These are phyloP conservation scores for Formica aserva DNA, from an alignment of 2,888 invertebrate species.

Conservation along the genomic window DNA sequence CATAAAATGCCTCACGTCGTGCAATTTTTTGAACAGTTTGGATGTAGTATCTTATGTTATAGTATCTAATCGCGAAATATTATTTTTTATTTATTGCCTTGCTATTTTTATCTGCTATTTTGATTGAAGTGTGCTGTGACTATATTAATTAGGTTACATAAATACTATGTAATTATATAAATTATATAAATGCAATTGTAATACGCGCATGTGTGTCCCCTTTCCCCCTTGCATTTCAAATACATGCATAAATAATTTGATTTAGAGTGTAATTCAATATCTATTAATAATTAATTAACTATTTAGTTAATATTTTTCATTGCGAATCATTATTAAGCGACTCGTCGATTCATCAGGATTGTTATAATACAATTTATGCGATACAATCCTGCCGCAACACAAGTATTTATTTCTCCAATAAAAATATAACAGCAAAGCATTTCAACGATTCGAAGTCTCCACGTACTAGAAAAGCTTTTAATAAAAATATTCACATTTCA, in stretches of 20 bases:
- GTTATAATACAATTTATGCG: constrained; percentile 2
- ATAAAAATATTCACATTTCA: constrained; percentile 8
- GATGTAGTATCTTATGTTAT: neutral
- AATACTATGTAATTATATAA: neutral
- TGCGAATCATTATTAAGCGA: neutral
- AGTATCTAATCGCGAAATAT: neutral
- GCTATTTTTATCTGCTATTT: neutral
- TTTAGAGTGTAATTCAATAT: constrained; percentile 12
- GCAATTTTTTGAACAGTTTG: neutral
- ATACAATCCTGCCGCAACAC: neutral
- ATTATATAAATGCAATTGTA: neutral
- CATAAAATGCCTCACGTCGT: neutral
- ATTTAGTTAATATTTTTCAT: constrained; percentile 37
- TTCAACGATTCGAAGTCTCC: constrained; percentile 1
- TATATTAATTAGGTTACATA: neutral
- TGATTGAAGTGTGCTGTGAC: neutral
- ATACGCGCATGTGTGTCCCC: neutral
- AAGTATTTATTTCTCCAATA: neutral
- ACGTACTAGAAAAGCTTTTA: constrained; percentile 16
- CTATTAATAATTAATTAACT: constrained; percentile 9
- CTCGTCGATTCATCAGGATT: constrained; percentile 14
- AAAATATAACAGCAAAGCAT: neutral
- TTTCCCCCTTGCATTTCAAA: neutral
- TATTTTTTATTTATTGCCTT: neutral
- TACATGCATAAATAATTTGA: constrained; percentile 1